These are phyloP conservation scores for Agelas oroides DNA, from an alignment of 37 sponge, comb jelly and placozoan genomes.

Conservation along the genomic window DNA sequence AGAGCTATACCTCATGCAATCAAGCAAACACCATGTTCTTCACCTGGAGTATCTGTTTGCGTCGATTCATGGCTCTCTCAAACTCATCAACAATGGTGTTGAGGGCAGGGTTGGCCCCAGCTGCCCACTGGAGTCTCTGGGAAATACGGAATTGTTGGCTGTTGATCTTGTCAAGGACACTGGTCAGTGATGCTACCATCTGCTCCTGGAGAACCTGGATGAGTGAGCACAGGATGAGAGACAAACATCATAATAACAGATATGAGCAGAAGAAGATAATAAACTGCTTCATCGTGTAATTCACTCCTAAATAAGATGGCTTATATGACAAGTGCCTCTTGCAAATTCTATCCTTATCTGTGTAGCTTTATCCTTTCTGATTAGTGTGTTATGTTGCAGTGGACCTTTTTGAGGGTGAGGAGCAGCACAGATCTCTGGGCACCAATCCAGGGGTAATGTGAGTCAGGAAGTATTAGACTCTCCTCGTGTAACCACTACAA, in stretches of 20 bases:
- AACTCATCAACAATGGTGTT: conserved; percentile 81
- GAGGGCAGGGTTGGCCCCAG: conserved; percentile 91
- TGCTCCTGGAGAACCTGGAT: conserved; percentile 69
- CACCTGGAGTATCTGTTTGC: conserved; percentile 66
- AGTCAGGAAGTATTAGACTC: conserved; percentile 53
- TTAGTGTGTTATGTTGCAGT: no score
- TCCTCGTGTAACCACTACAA: conserved; percentile 88
- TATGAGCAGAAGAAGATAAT: no score
- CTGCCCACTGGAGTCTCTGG: conserved; percentile 97
- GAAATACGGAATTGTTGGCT: conserved; percentile 85
- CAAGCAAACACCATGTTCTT: no score
- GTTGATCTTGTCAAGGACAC: conserved; percentile 74
- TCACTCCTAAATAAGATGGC: no score
- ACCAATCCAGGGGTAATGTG: conserved; percentile 66
- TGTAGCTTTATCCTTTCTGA: no score
- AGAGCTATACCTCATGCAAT: no score
- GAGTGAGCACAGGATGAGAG: not conserved
- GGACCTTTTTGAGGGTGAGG: conserved; percentile 77
- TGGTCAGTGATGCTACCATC: conserved; percentile 53
- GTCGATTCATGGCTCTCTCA: conserved; percentile 69
- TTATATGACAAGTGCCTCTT: no score
- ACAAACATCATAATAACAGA: no score
- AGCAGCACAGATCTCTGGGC: conserved; percentile 64
- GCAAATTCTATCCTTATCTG: no score
- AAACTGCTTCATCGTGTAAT: no score